Evolutionary conservation across 2,113 vertebrate genomes (phyloP).

Genomic region (Dinomys branickii): DNA sequence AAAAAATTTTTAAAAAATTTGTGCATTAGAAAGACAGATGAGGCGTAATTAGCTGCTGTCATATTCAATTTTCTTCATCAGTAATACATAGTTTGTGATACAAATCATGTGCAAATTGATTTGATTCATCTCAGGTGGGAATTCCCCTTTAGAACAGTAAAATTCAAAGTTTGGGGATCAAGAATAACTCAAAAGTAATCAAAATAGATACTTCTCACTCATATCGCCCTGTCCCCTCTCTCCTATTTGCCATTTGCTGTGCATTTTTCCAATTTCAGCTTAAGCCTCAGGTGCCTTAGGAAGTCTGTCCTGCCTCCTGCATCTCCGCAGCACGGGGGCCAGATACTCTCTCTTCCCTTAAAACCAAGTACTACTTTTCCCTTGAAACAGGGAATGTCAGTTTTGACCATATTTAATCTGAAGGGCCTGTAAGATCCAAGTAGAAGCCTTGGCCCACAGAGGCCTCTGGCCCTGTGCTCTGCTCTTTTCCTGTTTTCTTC

Average conservation of each 20-base stretch:
- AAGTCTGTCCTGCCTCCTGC: neutral
- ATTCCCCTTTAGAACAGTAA: neutral
- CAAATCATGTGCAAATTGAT: neutral
- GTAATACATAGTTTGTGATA: too few relatives aligned
- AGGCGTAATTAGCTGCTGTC: neutral
- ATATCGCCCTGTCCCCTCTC: neutral
- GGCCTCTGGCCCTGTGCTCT: neutral
- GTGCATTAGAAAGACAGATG: neutral
- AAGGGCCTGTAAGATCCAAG: neutral
- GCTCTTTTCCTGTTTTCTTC: neutral
- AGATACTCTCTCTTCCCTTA: neutral
- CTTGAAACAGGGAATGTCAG: neutral
- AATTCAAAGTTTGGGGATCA: neutral
- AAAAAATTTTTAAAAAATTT: too few relatives aligned
- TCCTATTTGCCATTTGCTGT: neutral
- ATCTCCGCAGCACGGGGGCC: neutral
- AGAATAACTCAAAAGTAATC: slow-evolving; percentile 3
- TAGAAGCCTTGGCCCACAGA: neutral
- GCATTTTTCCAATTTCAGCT: neutral
- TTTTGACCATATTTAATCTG: neutral
- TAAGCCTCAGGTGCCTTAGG: neutral
- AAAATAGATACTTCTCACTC: neutral
- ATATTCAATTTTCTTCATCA: neutral
- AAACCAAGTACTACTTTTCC: neutral
- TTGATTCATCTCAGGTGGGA: neutral